phyloP scores from a whole-genome alignment of 1,140 invertebrate species.

The Halictus rubicundus region DNA sequence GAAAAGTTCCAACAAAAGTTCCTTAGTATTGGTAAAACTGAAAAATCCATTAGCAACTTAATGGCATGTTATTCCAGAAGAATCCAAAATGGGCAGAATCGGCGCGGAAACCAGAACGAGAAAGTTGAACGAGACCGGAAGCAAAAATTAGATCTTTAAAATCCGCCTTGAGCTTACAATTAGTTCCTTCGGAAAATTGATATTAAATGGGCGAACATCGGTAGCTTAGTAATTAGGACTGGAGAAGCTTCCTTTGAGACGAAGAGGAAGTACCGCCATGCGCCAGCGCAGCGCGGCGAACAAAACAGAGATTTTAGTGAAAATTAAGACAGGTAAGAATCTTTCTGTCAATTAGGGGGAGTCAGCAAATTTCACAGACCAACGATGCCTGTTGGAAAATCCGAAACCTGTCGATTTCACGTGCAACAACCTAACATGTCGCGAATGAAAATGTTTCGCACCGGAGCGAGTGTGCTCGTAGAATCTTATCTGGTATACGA shows the following conservation, averaged over 20 bases:
- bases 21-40: no score
- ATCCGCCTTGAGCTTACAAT: constrained; percentile 17
- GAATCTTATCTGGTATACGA: no score
- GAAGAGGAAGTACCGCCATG: constrained; percentile 34
- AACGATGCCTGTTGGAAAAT: not conserved
- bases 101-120: no score
- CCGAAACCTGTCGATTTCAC: no score
- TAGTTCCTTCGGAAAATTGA: constrained; percentile 35
- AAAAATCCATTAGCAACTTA: no score
- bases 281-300: not conserved
- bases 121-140: constrained; percentile 12
- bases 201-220: constrained; percentile 28
- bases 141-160: not conserved
- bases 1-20: no score
- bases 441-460: no score
- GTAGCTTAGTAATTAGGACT: constrained; percentile 55
- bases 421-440: no score
- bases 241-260: constrained; percentile 43
- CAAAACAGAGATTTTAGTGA: constrained; percentile 37
- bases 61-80: no score
- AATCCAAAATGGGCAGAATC: no score
- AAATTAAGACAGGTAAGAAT: constrained; percentile 50
- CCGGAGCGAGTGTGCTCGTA: no score
- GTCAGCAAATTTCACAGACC: constrained; percentile 29
- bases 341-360: constrained; percentile 8